Percentiles rank a stretch among this genome's conserved stretches.
These are phyloP conservation scores for Rambutsinella grinnellia DNA, from an alignment of 2,888 invertebrate species.

Conservation along the genomic window DNA sequence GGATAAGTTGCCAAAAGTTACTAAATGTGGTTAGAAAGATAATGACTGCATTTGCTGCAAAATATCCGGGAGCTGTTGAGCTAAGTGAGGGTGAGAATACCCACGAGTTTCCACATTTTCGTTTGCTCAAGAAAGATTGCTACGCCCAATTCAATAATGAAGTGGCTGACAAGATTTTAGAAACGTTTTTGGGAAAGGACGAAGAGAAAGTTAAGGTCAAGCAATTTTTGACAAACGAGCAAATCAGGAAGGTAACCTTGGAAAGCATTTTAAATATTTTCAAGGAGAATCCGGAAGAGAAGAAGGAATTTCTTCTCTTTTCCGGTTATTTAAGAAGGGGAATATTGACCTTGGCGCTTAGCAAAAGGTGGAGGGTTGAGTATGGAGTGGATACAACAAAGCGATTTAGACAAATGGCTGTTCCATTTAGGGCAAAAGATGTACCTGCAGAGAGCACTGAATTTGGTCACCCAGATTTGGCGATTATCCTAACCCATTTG, in stretches of 20 bases:
- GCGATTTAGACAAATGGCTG: slow-evolving; percentile 43
- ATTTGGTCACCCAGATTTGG: slow-evolving; percentile 57
- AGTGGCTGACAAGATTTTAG: slow-evolving; percentile 20
- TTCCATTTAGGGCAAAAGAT: slow-evolving; percentile 57
- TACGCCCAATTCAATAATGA: not conserved
- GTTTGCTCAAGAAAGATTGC: slow-evolving; percentile 3
- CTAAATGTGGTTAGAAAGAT: slow-evolving; percentile 28
- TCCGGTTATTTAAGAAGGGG: slow-evolving; percentile 44
- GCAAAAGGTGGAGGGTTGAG: slow-evolving; percentile 58
- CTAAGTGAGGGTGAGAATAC: not conserved
- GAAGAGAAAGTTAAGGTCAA: not conserved
- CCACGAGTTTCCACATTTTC: slow-evolving; percentile 7
- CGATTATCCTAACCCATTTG: slow-evolving; percentile 47
- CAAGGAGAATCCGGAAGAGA: not conserved
- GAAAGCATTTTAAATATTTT: slow-evolving; percentile 15
- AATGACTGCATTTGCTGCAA: slow-evolving; percentile 24
- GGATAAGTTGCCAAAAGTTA: slow-evolving; percentile 15
- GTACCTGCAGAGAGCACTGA: slow-evolving; percentile 53
- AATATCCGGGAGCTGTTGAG: slow-evolving; percentile 5
- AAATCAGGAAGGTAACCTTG: slow-evolving; percentile 12
- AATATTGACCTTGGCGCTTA: slow-evolving; percentile 34
- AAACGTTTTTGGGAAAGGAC: not conserved
- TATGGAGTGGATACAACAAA: slow-evolving; percentile 57
- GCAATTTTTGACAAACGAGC: slow-evolving; percentile 30
- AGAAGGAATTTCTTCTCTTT: slow-evolving; percentile 45